These are phyloP conservation scores for Aptenodytes patagonicus DNA, from an alignment of 2,113 vertebrate genomes.

Conservation along the genomic window DNA sequence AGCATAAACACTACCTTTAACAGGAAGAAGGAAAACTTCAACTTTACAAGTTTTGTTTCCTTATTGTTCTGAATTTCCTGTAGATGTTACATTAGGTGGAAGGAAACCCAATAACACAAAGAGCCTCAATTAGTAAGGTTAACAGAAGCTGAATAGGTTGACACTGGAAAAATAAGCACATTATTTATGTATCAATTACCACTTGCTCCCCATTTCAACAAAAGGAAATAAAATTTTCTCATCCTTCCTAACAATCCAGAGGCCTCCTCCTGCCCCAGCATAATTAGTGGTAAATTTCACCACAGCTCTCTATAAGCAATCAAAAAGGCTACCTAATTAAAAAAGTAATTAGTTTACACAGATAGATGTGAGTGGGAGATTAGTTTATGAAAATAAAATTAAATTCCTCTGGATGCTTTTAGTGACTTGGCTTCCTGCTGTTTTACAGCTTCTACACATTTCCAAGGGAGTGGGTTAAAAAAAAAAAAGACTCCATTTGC, in stretches of 20 bases:
- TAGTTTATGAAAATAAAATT: slow-evolving; percentile 56
- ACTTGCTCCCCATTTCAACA: slow-evolving; percentile 33
- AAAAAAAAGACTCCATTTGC: background rate
- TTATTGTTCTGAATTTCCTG: background rate
- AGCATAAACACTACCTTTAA: background rate
- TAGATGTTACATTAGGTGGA: background rate
- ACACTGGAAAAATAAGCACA: slow-evolving; percentile 33
- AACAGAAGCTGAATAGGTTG: slow-evolving; percentile 31
- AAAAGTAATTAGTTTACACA: slow-evolving; percentile 66
- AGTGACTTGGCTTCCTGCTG: slow-evolving; percentile 22
- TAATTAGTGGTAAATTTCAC: slow-evolving; percentile 54
- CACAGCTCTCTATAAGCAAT: slow-evolving; percentile 56
- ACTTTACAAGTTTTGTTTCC: background rate
- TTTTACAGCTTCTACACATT: background rate
- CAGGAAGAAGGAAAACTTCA: background rate
- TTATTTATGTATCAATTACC: slow-evolving; percentile 52
- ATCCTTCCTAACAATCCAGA: slow-evolving; percentile 37
- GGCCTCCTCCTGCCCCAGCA: slow-evolving; percentile 9
- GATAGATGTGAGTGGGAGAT: slow-evolving; percentile 48
- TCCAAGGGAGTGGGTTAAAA: background rate
- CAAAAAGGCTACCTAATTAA: slow-evolving; percentile 62
- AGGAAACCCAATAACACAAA: slow-evolving; percentile 8
- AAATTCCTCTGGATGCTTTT: slow-evolving; percentile 43
- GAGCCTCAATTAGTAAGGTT: slow-evolving; percentile 34
- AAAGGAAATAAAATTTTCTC: slow-evolving; percentile 53